Percentiles rank a stretch among this genome's conserved stretches.
Evolutionary conservation across 2,888 invertebrate species (phyloP).

Genomic region (Lasioglossum leucozonium): DNA sequence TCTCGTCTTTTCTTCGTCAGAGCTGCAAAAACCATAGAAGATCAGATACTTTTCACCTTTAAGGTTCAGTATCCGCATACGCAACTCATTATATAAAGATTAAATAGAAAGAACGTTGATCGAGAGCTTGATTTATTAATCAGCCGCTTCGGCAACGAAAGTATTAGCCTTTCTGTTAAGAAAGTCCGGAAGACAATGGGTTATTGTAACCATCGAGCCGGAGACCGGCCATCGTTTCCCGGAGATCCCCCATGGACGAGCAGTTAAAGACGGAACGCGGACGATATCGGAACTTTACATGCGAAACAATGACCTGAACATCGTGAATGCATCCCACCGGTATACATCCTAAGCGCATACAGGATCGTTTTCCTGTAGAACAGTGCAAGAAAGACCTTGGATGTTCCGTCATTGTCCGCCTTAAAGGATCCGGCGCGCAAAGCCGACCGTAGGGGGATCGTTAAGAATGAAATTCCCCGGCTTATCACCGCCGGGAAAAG

Average conservation of each 20-base stretch:
- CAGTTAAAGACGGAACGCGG: slow-evolving; percentile 60
- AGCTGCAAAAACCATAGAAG: neutral
- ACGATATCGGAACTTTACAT: slow-evolving; percentile 60
- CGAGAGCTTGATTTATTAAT: slow-evolving; percentile 36
- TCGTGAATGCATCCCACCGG: slow-evolving; percentile 66
- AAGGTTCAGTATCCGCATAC: neutral
- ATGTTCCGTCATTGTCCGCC: slow-evolving; percentile 69
- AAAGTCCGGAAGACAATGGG: slow-evolving; percentile 45
- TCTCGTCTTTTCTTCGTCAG: neutral
- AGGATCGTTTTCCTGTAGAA: slow-evolving; percentile 51
- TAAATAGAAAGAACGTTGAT: neutral
- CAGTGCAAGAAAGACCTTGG: slow-evolving; percentile 39
- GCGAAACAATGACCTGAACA: slow-evolving; percentile 64
- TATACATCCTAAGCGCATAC: slow-evolving; percentile 50
- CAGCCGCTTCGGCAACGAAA: neutral
- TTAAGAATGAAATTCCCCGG: slow-evolving; percentile 74
- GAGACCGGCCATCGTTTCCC: neutral
- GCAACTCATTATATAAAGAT: neutral
- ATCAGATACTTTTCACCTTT: neutral
- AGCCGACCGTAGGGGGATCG: slow-evolving; percentile 60
- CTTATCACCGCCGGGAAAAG: slow-evolving; percentile 71
- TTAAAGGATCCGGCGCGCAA: slow-evolving; percentile 65
- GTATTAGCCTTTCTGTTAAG: slow-evolving; percentile 22
- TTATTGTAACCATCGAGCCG: slow-evolving; percentile 50
- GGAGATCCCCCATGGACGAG: slow-evolving; percentile 27